Conservation (phyloP, 2,888 invertebrate genomes). For the Hirtodrosophila confusa region DNA sequence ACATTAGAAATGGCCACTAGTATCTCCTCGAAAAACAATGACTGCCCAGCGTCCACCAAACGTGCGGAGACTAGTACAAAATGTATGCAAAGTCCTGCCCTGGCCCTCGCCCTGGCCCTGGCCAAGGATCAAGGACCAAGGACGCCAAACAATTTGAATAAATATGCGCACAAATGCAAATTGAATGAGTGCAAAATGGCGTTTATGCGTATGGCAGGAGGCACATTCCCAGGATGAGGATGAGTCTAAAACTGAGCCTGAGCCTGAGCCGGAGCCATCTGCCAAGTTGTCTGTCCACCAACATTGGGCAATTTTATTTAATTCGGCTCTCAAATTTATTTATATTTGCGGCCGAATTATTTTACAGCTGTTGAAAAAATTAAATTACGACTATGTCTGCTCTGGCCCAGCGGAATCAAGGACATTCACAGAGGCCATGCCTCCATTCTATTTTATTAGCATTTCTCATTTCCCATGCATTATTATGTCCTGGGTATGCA, state of each 20-base stretch:
- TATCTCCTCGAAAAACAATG: slow-evolving; percentile 40
- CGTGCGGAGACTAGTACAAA: slow-evolving; percentile 29
- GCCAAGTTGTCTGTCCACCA: slow-evolving; percentile 19
- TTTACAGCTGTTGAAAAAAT: slow-evolving; percentile 79
- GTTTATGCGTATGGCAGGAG: slow-evolving; percentile 65
- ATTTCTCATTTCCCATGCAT: slow-evolving; percentile 37
- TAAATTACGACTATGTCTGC: slow-evolving; percentile 43
- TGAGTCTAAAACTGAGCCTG: neutral
- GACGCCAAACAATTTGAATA: slow-evolving; percentile 76
- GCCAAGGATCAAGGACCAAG: slow-evolving; percentile 61
- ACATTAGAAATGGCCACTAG: slow-evolving; percentile 71
- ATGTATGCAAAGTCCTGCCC: slow-evolving; percentile 75
- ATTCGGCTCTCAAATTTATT: slow-evolving; percentile 67
- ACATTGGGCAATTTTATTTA: slow-evolving; percentile 70
- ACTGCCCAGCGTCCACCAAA: slow-evolving; percentile 47
- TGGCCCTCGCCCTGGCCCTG: slow-evolving; percentile 12
- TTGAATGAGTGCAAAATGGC: slow-evolving; percentile 78
- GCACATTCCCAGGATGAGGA: slow-evolving; percentile 18
- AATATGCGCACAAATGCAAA: slow-evolving; percentile 79
- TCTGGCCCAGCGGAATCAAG: slow-evolving; percentile 48
- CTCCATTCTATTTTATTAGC: slow-evolving; percentile 41
- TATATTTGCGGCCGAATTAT: slow-evolving; percentile 77
- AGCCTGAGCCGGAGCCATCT: slow-evolving; percentile 14
- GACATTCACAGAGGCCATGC: slow-evolving; percentile 45
- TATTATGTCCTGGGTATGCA: slow-evolving; percentile 31